Percentiles rank a stretch among this genome's conserved stretches.
These are phyloP conservation scores for Apodemia mormo DNA, from an alignment of 2,888 invertebrate species.

Conservation along the genomic window DNA sequence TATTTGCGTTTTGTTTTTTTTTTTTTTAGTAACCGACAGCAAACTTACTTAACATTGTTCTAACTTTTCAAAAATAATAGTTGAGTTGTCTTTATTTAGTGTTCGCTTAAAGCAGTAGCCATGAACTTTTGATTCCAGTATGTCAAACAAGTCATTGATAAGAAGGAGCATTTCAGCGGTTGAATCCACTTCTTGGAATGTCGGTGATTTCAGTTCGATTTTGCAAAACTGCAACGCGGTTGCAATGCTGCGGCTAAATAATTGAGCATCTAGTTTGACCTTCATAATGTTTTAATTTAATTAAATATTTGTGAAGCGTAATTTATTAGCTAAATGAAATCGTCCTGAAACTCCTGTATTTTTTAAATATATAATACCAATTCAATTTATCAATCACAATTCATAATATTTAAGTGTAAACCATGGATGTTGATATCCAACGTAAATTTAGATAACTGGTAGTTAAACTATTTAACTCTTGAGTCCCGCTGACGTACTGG, in stretches of 20 bases:
- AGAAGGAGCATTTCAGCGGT: background rate
- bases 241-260: constrained; percentile 20
- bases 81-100: no score
- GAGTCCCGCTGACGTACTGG: no score
- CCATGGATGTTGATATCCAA: no score
- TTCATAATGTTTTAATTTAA: constrained; percentile 27
- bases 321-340: background rate
- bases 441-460: no score
- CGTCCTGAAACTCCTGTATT: background rate
- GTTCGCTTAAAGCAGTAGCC: background rate
- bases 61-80: no score
- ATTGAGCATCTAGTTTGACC: constrained; percentile 16
- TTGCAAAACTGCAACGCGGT: constrained; percentile 22
- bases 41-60: no score
- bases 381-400: background rate
- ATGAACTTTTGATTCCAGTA: constrained; percentile 16
- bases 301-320: background rate
- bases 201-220: background rate
- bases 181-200: no score
- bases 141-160: background rate
- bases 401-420: no score
- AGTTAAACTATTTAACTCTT: no score
- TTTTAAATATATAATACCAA: background rate
- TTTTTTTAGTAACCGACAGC: no score
- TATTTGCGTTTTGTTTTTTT: no score